These are phyloP conservation scores for Sinelater perroti DNA, from an alignment of 2,888 invertebrate genomes.

Conservation along the genomic window DNA sequence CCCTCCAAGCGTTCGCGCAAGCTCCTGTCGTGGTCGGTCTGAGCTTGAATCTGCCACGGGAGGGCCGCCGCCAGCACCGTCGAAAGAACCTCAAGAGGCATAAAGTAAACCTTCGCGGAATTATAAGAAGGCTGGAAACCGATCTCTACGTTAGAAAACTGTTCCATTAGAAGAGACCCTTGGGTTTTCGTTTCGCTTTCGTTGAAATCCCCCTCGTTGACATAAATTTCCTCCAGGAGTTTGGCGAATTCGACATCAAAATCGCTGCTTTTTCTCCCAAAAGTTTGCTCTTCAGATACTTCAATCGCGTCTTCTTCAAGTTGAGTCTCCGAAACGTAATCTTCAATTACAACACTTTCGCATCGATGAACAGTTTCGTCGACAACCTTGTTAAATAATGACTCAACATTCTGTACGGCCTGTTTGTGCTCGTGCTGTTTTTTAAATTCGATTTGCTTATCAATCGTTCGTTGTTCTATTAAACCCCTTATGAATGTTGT, in stretches of 20 bases:
- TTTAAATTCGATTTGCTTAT: conserved; percentile 36
- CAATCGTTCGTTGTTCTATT: conserved; percentile 37
- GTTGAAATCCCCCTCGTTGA: neutral
- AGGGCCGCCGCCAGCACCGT: conserved; percentile 50
- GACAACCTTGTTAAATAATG: conserved; percentile 45
- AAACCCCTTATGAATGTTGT: conserved; percentile 59
- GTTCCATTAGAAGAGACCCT: conserved; percentile 23
- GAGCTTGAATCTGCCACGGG: conserved; percentile 52
- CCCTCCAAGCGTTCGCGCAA: conserved; percentile 50
- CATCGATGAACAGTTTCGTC: conserved; percentile 49
- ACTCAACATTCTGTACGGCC: conserved; percentile 41
- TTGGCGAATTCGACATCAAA: neutral
- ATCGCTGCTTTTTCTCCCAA: conserved; percentile 11
- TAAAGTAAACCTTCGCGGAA: conserved; percentile 45
- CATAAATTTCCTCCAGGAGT: conserved; percentile 13
- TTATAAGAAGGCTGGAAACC: conserved; percentile 34
- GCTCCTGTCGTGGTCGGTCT: conserved; percentile 48
- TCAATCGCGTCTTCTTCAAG: neutral
- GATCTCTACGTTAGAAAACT: conserved; percentile 42
- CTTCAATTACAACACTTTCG: conserved; percentile 51
- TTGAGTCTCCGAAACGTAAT: conserved; percentile 19
- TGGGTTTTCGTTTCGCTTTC: neutral
- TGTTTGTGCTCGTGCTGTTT: conserved; percentile 34
- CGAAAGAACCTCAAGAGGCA: conserved; percentile 51
- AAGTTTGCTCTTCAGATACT: neutral